Conservation (phyloP, 1,140 invertebrate species). For the Macrobrachium nipponense region DNA sequence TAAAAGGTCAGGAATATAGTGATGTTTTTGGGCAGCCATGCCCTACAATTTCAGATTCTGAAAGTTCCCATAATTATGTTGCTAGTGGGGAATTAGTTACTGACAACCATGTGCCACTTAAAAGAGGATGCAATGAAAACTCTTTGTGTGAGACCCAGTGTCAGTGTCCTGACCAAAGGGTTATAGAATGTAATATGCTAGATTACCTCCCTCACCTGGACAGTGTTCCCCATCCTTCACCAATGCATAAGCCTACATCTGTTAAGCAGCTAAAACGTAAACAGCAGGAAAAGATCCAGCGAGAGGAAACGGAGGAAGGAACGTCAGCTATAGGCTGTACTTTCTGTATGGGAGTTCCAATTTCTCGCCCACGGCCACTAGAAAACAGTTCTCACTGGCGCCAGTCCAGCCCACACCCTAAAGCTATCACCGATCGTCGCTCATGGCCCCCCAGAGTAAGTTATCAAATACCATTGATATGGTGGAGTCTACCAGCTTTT, state of each 20-base stretch:
- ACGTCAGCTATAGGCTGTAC: slow-evolving; percentile 44
- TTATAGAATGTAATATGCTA: not conserved
- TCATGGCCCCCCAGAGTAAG: slow-evolving; percentile 63
- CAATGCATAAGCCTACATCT: slow-evolving; percentile 54
- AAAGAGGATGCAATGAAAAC: not conserved
- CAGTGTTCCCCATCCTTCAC: not conserved
- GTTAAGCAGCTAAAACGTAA: slow-evolving; percentile 61
- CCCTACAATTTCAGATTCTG: no score
- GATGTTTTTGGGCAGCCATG: no score
- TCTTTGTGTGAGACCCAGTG: not conserved
- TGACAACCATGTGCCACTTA: no score
- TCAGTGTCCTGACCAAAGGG: slow-evolving; percentile 30
- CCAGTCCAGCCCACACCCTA: slow-evolving; percentile 61
- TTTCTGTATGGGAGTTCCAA: slow-evolving; percentile 54
- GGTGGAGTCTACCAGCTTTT: slow-evolving; percentile 47
- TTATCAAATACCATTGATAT: slow-evolving; percentile 37
- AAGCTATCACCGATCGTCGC: slow-evolving; percentile 58
- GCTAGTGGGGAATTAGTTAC: no score
- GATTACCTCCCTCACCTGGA: not conserved
- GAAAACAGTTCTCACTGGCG: slow-evolving; percentile 47
- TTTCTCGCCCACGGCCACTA: slow-evolving; percentile 25
- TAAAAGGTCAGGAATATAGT: no score
- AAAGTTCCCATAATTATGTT: no score
- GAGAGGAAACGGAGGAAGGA: slow-evolving; percentile 47
- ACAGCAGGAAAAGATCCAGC: slow-evolving; percentile 54